These are phyloP conservation scores for Haliclona indistincta DNA, from an alignment of 37 sponge, comb jelly and placozoan species.

Conservation along the genomic window DNA sequence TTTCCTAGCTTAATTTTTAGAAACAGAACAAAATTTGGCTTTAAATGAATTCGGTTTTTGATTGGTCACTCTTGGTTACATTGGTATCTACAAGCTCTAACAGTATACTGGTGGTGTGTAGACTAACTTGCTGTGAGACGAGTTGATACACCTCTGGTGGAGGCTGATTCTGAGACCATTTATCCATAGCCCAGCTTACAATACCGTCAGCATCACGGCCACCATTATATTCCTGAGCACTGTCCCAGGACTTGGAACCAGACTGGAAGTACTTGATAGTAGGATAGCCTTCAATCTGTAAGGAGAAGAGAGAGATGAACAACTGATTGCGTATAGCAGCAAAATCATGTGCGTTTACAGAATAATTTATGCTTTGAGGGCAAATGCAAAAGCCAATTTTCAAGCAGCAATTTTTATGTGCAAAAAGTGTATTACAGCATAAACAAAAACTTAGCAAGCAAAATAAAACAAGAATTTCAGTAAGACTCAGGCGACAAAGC, in stretches of 20 bases:
- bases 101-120: no score
- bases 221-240: conserved; percentile 87
- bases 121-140: background rate
- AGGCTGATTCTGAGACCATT: conserved; percentile 65
- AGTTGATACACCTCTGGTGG: conserved; percentile 96
- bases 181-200: conserved; percentile 83
- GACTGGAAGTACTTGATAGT: conserved; percentile 97
- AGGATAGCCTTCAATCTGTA: conserved; percentile 89
- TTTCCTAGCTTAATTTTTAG: no score
- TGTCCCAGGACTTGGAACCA: conserved; percentile 75
- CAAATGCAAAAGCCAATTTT: no score
- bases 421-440: no score
- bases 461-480: no score
- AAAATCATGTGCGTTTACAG: background rate
- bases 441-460: no score
- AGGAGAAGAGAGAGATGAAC: background rate
- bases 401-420: no score
- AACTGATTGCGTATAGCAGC: background rate
- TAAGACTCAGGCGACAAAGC: no score
- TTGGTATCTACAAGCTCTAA: no score
- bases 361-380: background rate
- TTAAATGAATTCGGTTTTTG: no score
- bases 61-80: no score
- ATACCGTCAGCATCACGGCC: conserved; percentile 85
- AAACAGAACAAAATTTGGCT: no score